Percentiles rank a stretch among this genome's conserved stretches.
phyloP scores from a whole-genome alignment of 2,113 vertebrate species.

The Onychostoma macrolepis region DNA sequence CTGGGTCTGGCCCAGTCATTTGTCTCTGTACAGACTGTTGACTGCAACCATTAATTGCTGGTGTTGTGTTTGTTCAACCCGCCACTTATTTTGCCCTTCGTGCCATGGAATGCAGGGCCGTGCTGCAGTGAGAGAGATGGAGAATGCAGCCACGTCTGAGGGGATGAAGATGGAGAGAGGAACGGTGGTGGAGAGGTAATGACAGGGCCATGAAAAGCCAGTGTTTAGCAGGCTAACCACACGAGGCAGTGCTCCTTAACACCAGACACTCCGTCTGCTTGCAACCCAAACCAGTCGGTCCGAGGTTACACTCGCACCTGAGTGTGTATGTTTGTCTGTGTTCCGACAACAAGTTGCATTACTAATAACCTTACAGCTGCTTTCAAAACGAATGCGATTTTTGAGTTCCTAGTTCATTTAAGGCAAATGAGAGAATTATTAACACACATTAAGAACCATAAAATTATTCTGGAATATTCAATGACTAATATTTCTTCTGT shows the following conservation, averaged over 20 bases:
- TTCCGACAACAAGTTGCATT: not conserved
- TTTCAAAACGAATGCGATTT: not conserved
- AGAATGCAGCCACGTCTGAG: conserved; percentile 76
- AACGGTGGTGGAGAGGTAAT: conserved; percentile 85
- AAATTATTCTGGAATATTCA: not conserved
- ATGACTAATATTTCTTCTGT: not conserved
- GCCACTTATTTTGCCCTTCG: conserved; percentile 50
- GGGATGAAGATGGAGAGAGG: conserved; percentile 32
- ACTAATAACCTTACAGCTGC: conserved; percentile 4
- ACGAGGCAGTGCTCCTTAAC: conserved; percentile 55
- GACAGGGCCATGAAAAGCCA: conserved; percentile 79
- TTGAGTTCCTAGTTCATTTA: not conserved
- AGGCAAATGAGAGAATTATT: not conserved
- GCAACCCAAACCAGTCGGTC: conserved; percentile 22
- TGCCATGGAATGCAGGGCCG: conserved; percentile 63
- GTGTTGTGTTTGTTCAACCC: conserved; percentile 62
- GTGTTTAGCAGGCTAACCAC: conserved; percentile 74
- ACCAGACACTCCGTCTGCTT: conserved; percentile 52
- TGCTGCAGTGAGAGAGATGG: conserved; percentile 60
- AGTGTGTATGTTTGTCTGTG: not conserved
- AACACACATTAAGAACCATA: not conserved
- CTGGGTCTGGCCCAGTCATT: conserved; percentile 30
- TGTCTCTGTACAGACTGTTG: conserved; percentile 60
- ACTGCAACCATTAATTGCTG: conserved; percentile 71
- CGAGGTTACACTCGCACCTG: conserved; percentile 29